phyloP scores from a whole-genome alignment of 2,113 vertebrate genomes.

The Trematocara nigrifrons region DNA sequence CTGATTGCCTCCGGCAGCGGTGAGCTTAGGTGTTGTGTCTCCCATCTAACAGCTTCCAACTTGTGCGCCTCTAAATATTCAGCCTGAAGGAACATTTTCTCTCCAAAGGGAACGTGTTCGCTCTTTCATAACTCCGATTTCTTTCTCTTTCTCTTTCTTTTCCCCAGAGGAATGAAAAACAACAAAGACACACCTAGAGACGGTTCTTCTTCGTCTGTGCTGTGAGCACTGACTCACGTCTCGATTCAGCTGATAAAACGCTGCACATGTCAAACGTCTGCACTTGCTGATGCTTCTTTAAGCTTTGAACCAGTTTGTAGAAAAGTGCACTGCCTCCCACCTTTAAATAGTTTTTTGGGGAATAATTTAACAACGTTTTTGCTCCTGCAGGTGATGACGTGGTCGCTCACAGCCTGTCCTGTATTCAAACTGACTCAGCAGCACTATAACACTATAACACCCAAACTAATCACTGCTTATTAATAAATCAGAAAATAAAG shows the following conservation, averaged over 20 bases:
- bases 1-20: neutral
- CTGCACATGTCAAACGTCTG: neutral
- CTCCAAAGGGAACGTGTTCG: neutral
- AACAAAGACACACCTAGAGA: neutral
- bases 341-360: neutral
- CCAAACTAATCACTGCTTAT: neutral
- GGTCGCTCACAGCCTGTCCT: accelerated
- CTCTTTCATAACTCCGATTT: neutral
- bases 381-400: neutral
- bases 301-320: neutral
- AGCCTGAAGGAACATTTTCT: neutral
- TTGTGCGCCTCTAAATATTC: neutral
- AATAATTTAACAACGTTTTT: neutral
- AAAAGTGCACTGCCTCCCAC: neutral
- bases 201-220: neutral
- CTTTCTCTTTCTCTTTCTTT: neutral
- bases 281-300: neutral
- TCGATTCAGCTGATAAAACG: neutral
- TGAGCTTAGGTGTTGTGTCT: neutral
- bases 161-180: neutral
- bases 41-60: neutral
- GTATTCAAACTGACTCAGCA: neutral
- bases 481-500: neutral
- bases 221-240: neutral
- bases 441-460: neutral